Percentiles rank a stretch among this genome's conserved stretches.
Evolutionary conservation across 1,140 invertebrate genomes (phyloP).

Genomic region (Cataglyphis hispanica): DNA sequence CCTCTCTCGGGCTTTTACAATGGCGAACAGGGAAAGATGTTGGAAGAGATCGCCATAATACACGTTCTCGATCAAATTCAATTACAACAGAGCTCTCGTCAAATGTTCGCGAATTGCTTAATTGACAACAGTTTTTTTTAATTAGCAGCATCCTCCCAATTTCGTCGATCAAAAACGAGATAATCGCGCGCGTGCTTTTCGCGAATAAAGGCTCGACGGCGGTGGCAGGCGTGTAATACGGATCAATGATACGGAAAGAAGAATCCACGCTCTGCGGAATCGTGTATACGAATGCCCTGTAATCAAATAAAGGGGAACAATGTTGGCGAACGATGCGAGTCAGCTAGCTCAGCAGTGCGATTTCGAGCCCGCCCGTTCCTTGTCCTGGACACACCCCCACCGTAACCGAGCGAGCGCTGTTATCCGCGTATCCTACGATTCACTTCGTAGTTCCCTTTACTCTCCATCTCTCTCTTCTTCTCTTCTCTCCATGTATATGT

Average conservation of each 20-base stretch:
- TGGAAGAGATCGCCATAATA: neutral
- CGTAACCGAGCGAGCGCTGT: conserved; percentile 83
- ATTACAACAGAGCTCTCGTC: neutral
- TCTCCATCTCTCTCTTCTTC: conserved; percentile 7
- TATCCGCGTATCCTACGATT: conserved; percentile 80
- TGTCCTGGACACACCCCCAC: conserved; percentile 86
- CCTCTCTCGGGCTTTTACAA: conserved; percentile 62
- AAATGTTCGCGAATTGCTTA: neutral
- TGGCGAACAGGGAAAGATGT: conserved; percentile 40
- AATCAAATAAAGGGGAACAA: conserved; percentile 86
- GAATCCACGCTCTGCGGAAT: conserved; percentile 77
- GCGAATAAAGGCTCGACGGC: conserved; percentile 48
- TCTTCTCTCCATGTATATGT: neutral
- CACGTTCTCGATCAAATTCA: neutral
- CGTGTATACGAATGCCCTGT: conserved; percentile 85
- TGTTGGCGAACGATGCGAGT: conserved; percentile 84
- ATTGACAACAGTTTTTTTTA: conserved; percentile 1
- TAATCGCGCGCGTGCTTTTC: conserved; percentile 38
- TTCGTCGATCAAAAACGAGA: conserved; percentile 11
- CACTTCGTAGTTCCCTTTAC: conserved; percentile 69
- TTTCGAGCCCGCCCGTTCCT: conserved; percentile 86
- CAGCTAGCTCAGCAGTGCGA: conserved; percentile 84
- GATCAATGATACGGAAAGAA: conserved; percentile 80
- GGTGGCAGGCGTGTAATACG: conserved; percentile 63
- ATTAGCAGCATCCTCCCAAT: neutral